Percentiles rank a stretch among this genome's conserved stretches.
phyloP scores from a whole-genome alignment of 2,797 vertebrate genomes.

The Darevskia mixta region DNA sequence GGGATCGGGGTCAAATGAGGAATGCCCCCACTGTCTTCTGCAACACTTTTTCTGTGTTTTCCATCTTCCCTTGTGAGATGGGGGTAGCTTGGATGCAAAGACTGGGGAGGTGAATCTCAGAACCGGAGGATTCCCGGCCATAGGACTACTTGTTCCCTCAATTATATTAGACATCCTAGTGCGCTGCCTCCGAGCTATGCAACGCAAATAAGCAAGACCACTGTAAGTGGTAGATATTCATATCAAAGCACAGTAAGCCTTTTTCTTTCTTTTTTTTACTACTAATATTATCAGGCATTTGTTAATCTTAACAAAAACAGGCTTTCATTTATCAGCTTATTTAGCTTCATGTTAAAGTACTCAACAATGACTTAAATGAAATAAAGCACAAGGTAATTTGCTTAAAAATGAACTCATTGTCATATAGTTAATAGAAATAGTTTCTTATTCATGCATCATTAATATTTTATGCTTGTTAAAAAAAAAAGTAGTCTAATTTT shows the following conservation, averaged over 20 bases:
- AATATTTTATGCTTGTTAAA: slow-evolving; percentile 18
- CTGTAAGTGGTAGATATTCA: slow-evolving; percentile 74
- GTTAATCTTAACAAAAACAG: background rate
- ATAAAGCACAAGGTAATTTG: slow-evolving; percentile 36
- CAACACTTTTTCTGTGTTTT: background rate
- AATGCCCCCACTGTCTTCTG: background rate
- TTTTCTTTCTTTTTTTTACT: slow-evolving; percentile 24
- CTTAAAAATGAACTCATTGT: slow-evolving; percentile 37
- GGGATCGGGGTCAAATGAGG: background rate
- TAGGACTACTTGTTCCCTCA: slow-evolving; percentile 58
- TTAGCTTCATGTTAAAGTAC: slow-evolving; percentile 41
- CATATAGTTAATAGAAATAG: slow-evolving; percentile 22
- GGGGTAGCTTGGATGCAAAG: background rate
- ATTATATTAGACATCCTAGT: slow-evolving; percentile 79
- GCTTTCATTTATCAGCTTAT: slow-evolving; percentile 23
- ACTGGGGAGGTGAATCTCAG: background rate
- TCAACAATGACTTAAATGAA: slow-evolving; percentile 9
- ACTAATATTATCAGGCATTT: slow-evolving; percentile 14
- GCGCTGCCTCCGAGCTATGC: slow-evolving; percentile 69
- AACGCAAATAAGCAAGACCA: slow-evolving; percentile 62
- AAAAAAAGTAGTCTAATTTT: slow-evolving; percentile 21
- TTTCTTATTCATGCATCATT: background rate
- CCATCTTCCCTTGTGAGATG: background rate
- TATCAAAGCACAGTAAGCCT: slow-evolving; percentile 68
- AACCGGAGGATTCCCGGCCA: background rate